phyloP scores from a whole-genome alignment of 2,797 vertebrate species.

The Pangasius sanitwongsei region DNA sequence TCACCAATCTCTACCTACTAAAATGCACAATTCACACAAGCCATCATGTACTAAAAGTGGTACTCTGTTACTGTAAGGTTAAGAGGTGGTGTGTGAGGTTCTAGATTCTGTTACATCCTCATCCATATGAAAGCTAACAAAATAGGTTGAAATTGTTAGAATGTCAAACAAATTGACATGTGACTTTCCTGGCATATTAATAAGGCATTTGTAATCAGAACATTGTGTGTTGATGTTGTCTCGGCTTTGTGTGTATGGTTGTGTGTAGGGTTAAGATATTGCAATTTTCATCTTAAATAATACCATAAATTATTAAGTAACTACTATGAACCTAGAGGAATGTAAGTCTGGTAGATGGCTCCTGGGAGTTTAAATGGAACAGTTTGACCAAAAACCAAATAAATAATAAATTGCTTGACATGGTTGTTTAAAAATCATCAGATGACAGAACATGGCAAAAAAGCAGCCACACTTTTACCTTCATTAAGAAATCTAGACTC shows the following conservation, averaged over 20 bases:
- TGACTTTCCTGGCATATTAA: not conserved
- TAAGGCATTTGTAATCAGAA: not conserved
- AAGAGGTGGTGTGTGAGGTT: not conserved
- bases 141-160: not conserved
- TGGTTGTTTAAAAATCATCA: not conserved
- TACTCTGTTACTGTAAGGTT: not conserved
- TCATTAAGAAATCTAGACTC: not conserved
- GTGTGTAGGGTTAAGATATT: not conserved
- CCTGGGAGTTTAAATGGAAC: slow-evolving; percentile 11
- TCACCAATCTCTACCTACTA: not conserved
- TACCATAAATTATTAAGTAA: slow-evolving; percentile 6
- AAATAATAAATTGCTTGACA: slow-evolving; percentile 16
- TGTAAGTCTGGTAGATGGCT: not conserved
- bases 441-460: not conserved
- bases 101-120: not conserved
- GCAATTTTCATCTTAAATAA: slow-evolving; percentile 2
- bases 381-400: not conserved
- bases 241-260: not conserved
- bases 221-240: not conserved
- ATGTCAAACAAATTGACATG: not conserved
- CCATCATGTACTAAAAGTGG: not conserved
- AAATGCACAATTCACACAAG: not conserved
- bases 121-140: too few relatives aligned
- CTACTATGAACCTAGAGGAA: not conserved
- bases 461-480: not conserved